Base-by-base conservation (phyloP, 23 tunicate species). In the Aplidium turbinatum region DNA sequence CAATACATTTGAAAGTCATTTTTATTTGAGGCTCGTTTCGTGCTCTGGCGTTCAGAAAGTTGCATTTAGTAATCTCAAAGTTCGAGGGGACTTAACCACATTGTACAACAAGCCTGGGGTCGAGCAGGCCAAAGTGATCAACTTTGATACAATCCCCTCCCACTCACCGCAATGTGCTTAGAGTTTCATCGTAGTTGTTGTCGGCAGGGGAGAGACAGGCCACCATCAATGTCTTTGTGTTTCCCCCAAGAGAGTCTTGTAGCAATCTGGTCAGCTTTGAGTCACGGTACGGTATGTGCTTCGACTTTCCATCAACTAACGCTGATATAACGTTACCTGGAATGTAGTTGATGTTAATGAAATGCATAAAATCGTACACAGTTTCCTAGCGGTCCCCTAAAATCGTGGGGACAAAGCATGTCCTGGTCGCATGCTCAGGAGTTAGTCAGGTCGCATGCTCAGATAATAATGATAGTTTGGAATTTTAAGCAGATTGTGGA, bases 241-340 rank as follows among this genome's bases (percentile, higher is more conserved):
- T 95, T 16, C 99, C 99, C 3, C 99, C 99, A 32, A 95, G 84
- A 11, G 99, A 95, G 36, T 95, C 99, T 80, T 95, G 99, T 69
- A 95, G 69, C 29, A 95, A 42, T 20, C 99, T 61, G 0, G 99
- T 95, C 20, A 95, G 77, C 60, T 93, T 94, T 5, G 95, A 87
- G 73, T 94, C 94, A 27, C 99, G 83, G 47, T 95, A 95, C 22
- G 99, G 99, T 57, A 95, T 88, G 60, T 95, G 99, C 31, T 95
- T 95, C 34, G 97, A 92, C 63, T 95, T 95, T 20, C 99, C 99
- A 68, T 95, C 99, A 0, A 95, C 99, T 40, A 95, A 73, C 18
- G 99, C 96, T 34, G 99, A 95, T 52, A 95, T 95, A 19, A 95
- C 99, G 68, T 95, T 95, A 21, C 97, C 91, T 85, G 83, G 0